Conservation (phyloP, 1,140 invertebrate species). For the Tetranychus cinnabarinus region DNA sequence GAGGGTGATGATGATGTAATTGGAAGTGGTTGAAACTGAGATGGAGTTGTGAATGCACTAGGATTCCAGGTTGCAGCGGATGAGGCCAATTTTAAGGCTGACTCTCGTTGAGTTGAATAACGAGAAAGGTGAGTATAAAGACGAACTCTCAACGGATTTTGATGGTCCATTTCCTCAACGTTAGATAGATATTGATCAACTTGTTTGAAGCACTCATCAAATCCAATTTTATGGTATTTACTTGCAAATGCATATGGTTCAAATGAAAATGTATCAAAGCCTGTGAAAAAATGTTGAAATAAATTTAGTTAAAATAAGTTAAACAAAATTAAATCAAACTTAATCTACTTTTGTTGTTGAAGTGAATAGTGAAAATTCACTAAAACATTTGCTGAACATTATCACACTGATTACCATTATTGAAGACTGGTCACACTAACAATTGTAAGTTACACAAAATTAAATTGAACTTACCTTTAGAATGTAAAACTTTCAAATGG, state of each 20-base stretch:
- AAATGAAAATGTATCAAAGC: slow-evolving; percentile 50
- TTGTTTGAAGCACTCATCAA: slow-evolving; percentile 80
- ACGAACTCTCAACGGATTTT: slow-evolving; percentile 66
- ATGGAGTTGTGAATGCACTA: slow-evolving; percentile 17
- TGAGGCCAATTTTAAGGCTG: slow-evolving; percentile 26
- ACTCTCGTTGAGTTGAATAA: slow-evolving; percentile 62
- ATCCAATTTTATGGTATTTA: slow-evolving; percentile 87
- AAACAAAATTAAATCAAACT: not conserved
- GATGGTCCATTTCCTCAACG: slow-evolving; percentile 79
- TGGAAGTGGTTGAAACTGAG: slow-evolving; percentile 6
- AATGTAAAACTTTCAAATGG: slow-evolving; percentile 39
- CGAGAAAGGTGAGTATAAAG: slow-evolving; percentile 79
- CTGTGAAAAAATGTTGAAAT: slow-evolving; percentile 27
- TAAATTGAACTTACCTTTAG: slow-evolving; percentile 48
- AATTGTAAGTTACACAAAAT: too few species aligned
- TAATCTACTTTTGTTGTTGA: not conserved
- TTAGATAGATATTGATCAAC: slow-evolving; percentile 72
- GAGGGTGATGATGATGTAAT: slow-evolving; percentile 17
- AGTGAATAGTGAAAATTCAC: too few species aligned
- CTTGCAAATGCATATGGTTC: slow-evolving; percentile 79
- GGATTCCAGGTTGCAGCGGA: slow-evolving; percentile 16
- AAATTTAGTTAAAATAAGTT: too few species aligned
- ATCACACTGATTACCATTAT: too few species aligned
- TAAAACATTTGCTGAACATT: too few species aligned
- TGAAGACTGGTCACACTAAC: too few species aligned